These are phyloP conservation scores for Pocillopora verrucosa DNA, from an alignment of 64 coral and sea anemone species.

Conservation along the genomic window DNA sequence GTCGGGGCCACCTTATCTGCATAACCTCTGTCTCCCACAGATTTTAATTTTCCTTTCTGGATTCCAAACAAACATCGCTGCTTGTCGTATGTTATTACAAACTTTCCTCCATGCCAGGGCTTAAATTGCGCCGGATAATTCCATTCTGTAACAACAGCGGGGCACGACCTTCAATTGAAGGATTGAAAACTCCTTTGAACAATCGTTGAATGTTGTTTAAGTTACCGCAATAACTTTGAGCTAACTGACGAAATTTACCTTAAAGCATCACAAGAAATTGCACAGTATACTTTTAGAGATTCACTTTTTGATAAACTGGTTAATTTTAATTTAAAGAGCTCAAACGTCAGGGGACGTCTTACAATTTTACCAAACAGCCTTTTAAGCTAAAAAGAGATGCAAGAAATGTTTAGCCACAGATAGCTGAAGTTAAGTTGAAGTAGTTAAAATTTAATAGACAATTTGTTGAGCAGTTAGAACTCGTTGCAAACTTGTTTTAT, in stretches of 20 bases:
- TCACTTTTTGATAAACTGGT: neutral
- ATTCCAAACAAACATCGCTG: conserved; percentile 61
- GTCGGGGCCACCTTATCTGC: conserved; percentile 47
- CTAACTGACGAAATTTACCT: neutral
- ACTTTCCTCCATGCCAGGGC: neutral
- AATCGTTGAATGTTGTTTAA: neutral
- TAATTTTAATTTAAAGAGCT: conserved; percentile 33
- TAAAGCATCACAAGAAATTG: neutral
- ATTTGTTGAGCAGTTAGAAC: conserved; percentile 1
- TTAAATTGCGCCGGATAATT: conserved; percentile 45
- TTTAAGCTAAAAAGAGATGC: neutral
- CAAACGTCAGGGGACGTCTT: neutral
- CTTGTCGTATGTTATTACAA: conserved; percentile 47
- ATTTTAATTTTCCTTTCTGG: conserved; percentile 64
- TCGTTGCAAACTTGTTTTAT: neutral
- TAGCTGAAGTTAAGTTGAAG: neutral
- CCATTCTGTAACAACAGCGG: conserved; percentile 28
- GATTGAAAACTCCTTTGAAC: conserved; percentile 4
- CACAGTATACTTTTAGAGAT: neutral
- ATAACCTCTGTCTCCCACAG: conserved; percentile 48
- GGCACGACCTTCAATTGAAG: neutral
- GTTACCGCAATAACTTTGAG: neutral
- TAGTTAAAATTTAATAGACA: conserved; percentile 43
- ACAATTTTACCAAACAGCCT: neutral
- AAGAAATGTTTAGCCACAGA: neutral